Evolutionary conservation across 2,888 invertebrate genomes (phyloP).

Genomic region (Brachyopa scutellaris): DNA sequence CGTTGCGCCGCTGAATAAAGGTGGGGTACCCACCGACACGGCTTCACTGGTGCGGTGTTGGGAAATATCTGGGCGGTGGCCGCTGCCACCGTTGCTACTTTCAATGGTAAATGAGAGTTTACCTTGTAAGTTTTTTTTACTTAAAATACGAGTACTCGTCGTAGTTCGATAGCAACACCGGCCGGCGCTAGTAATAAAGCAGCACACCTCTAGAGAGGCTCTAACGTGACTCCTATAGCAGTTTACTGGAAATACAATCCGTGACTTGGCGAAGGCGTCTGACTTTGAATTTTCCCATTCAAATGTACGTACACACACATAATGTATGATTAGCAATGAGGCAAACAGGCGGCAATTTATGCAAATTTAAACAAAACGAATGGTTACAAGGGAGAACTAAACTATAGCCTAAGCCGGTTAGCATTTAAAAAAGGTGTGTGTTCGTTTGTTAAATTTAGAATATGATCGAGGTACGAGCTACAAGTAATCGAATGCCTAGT

Average conservation of each 20-base stretch:
- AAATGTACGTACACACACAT: no score
- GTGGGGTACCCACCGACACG: constrained; percentile 28
- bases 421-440: constrained; percentile 61
- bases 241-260: constrained; percentile 35
- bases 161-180: no score
- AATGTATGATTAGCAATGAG: constrained; percentile 64
- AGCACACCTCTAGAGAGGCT: constrained; percentile 16
- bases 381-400: constrained; percentile 53
- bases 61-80: constrained; percentile 70
- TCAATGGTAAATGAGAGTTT: constrained; percentile 62
- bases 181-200: constrained; percentile 63
- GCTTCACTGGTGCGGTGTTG: constrained; percentile 21
- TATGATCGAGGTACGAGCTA: constrained; percentile 63
- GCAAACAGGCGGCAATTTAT: constrained; percentile 66
- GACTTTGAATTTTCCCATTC: constrained; percentile 68
- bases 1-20: constrained; percentile 32
- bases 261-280: constrained; percentile 63
- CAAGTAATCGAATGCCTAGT: constrained; percentile 40
- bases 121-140: constrained; percentile 59
- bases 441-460: constrained; percentile 61
- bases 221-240: constrained; percentile 12
- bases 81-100: constrained; percentile 11
- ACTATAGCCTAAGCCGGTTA: neutral
- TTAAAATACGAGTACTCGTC: constrained; percentile 22
- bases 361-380: constrained; percentile 52